A percentile compares a stretch with the other conserved stretches of the same genome.
Conservation (phyloP, 2,888 invertebrate genomes). For the Dastarcus helophoroides region DNA sequence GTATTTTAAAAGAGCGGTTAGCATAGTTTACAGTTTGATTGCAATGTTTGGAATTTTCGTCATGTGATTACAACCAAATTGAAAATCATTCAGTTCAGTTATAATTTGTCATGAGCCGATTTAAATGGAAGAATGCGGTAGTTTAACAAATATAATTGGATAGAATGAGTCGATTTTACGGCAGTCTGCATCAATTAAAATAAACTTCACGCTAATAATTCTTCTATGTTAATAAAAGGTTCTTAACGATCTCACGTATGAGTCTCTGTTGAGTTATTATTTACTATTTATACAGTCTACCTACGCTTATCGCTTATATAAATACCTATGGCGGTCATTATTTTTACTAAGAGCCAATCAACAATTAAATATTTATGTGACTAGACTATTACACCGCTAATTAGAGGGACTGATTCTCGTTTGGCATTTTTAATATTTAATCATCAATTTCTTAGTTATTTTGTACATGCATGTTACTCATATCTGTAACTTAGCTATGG, state of each 20-base stretch:
- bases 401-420: no score
- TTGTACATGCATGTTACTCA: no score
- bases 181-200: constrained; percentile 11
- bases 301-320: constrained; percentile 9
- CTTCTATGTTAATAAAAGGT: constrained; percentile 1
- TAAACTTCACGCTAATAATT: constrained; percentile 7
- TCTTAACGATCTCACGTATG: constrained; percentile 4
- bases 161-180: constrained; percentile 8
- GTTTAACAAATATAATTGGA: constrained; percentile 9
- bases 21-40: no score
- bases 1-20: no score
- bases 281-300: constrained; percentile 10
- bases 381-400: constrained; percentile 11
- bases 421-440: no score
- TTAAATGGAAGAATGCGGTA: constrained; percentile 11
- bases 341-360: constrained; percentile 13
- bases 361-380: constrained; percentile 12
- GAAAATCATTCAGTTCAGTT: no score
- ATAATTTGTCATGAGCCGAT: constrained; percentile 12
- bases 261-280: constrained; percentile 2
- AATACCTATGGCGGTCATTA: constrained; percentile 11
- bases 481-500: no score
- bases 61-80: no score
- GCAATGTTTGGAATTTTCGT: no score
- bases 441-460: no score